A percentile compares a stretch with the other conserved stretches of the same genome.
phyloP scores from a whole-genome alignment of 1,140 invertebrate species.

The Mercenaria mercenaria region DNA sequence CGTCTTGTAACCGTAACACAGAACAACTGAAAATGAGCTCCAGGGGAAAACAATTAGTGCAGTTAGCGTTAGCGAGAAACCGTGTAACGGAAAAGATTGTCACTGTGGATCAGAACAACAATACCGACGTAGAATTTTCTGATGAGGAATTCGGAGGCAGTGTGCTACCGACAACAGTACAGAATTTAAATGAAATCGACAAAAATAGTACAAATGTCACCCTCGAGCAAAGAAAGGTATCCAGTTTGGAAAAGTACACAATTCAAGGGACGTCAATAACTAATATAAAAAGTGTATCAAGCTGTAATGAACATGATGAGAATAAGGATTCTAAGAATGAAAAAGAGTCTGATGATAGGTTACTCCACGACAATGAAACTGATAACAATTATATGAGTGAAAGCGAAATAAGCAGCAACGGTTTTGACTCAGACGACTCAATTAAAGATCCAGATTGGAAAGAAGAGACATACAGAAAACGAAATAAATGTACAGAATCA shows the following conservation, averaged over 20 bases:
- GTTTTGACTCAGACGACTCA: background rate
- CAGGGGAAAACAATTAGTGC: constrained; percentile 6
- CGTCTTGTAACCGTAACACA: too few relatives aligned
- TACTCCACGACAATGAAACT: background rate
- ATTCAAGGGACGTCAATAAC: background rate
- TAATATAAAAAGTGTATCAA: constrained; percentile 16
- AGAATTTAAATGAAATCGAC: too few relatives aligned
- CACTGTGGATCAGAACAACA: background rate
- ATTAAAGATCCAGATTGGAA: background rate
- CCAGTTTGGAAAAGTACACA: background rate
- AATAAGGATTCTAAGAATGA: background rate
- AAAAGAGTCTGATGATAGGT: background rate
- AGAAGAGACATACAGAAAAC: too few relatives aligned
- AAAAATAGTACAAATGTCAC: background rate
- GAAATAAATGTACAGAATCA: too few relatives aligned
- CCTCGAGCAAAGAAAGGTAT: background rate
- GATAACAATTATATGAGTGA: background rate
- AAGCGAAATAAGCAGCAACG: background rate
- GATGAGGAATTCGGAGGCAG: too few relatives aligned
- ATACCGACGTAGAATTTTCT: too few relatives aligned
- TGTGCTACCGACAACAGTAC: too few relatives aligned
- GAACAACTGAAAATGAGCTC: too few relatives aligned
- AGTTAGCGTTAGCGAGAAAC: background rate
- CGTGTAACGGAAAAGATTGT: background rate
- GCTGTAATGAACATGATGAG: constrained; percentile 6